Evolutionary conservation across 1,140 invertebrate species (phyloP), one percentile per base, ranked within the genome.

Genomic region (Trypoxylus dichotomus): DNA sequence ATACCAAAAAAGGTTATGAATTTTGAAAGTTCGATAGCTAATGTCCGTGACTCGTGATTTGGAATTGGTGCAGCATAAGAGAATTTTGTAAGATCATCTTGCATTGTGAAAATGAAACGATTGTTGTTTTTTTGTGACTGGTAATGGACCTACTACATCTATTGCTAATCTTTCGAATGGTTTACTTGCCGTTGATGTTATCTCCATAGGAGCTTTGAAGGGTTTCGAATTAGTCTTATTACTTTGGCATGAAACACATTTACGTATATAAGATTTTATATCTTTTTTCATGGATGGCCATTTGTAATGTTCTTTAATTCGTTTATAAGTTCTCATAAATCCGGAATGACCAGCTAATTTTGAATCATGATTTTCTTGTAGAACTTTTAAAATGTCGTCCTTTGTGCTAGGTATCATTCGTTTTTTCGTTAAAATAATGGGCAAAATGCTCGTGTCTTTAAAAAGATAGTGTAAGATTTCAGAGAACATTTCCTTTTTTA

Each of bases 31-130:
- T 77, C 43, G 27, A 80, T 77, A 8, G 85, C 82, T 25, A 85
- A 80, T 10, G 81, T 82, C 79, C 41, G 32, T 5, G 85, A 76
- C 80, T 85, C 81, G 47, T 82, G 81, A 80, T 83, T 84, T 43
- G 43, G 25, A 7, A 83, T 78, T 13, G 85, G 72, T 24, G 80
- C 74, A 0, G 84, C 84, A 42, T 79, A 75, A 24, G 81, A 82
- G 77, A 79, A 85, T 80, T 85, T 84, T 1, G 82, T 84, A 21
- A 85, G 43, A 77, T 84, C 82, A 71, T 85, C 85, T 80, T 85
- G 84, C n/a, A 85, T 25, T 0, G 84, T 85, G 8, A 84, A 54
- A n/a, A 85, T 81, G 74, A 78, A 86, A 75, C 42, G 77, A 58
- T 82, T 80, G 15, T 79, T 80, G 3, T 54, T 73, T 78, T n/a